Conservation (phyloP, 53 echinoderm and acorn worm species). For the Temnopleurus reevesii region DNA sequence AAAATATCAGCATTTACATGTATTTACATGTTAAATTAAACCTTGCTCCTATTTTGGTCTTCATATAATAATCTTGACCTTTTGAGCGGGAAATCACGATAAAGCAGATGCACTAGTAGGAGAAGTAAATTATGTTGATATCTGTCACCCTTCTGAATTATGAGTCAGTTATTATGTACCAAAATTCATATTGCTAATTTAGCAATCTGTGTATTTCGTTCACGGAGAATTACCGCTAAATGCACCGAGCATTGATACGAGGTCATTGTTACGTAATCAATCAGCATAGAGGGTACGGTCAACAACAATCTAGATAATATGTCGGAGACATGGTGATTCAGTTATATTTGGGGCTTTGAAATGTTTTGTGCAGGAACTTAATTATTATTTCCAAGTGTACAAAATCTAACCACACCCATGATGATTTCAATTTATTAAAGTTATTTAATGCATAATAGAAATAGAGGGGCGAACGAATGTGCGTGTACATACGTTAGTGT, state of each 20-base stretch:
- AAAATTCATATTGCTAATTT: not conserved
- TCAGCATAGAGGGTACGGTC: conserved; percentile 17
- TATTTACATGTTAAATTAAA: too few species aligned
- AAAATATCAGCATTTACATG: too few species aligned
- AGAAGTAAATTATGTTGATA: not conserved
- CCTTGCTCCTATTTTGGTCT: not conserved
- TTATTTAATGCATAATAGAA: too few species aligned
- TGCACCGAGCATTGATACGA: not conserved
- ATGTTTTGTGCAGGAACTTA: not conserved
- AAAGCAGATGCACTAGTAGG: not conserved
- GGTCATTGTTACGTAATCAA: conserved; percentile 35
- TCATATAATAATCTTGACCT: not conserved
- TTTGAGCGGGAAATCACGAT: not conserved
- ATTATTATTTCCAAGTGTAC: conserved; percentile 13
- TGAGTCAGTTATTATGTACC: not conserved
- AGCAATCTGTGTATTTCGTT: conserved; percentile 10
- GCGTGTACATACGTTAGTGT: not conserved
- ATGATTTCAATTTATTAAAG: not conserved
- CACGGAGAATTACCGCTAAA: not conserved
- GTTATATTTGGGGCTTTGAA: not conserved
- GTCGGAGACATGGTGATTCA: not conserved
- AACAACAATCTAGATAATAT: not conserved
- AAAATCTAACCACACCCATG: not conserved
- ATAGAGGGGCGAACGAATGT: too few species aligned
- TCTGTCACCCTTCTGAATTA: not conserved